phyloP scores from a whole-genome alignment of 2,888 invertebrate species.

The Acheta domesticus region DNA sequence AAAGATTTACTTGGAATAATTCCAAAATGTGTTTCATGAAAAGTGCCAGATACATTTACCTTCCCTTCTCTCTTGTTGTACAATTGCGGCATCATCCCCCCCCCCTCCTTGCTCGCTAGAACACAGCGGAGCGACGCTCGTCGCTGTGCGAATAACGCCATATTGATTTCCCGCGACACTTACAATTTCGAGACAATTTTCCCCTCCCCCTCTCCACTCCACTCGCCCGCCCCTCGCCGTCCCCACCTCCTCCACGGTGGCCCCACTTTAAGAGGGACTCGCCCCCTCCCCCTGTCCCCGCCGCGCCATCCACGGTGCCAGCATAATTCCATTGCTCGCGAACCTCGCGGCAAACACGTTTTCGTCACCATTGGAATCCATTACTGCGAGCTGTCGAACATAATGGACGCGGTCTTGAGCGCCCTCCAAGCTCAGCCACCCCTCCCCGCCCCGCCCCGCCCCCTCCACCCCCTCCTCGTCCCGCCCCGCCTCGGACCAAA shows the following conservation, averaged over 20 bases:
- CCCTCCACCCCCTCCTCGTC: neutral
- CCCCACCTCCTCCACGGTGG: neutral
- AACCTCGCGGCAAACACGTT: constrained; percentile 7
- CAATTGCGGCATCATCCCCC: neutral
- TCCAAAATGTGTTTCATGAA: too few relatives aligned
- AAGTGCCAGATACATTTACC: too few relatives aligned
- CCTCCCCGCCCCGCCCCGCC: neutral
- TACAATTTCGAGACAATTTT: constrained; percentile 18
- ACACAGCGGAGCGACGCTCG: too few relatives aligned
- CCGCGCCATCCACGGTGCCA: neutral
- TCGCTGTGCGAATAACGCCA: neutral
- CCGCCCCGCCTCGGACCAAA: neutral
- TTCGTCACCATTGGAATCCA: constrained; percentile 18
- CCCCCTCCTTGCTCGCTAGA: too few relatives aligned
- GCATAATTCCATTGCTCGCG: constrained; percentile 9
- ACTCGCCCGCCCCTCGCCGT: neutral
- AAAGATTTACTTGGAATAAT: too few relatives aligned
- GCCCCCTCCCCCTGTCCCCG: neutral
- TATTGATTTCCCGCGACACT: constrained; percentile 1
- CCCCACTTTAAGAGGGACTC: neutral
- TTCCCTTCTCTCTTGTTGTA: neutral
- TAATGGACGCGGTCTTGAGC: constrained; percentile 6
- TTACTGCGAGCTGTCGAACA: constrained; percentile 18
- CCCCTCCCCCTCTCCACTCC: neutral
- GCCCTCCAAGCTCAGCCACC: neutral